Percentiles rank a stretch among this genome's conserved stretches.
Conservation (phyloP, 2,797 vertebrate genomes). For the Anniella stebbinsi region DNA sequence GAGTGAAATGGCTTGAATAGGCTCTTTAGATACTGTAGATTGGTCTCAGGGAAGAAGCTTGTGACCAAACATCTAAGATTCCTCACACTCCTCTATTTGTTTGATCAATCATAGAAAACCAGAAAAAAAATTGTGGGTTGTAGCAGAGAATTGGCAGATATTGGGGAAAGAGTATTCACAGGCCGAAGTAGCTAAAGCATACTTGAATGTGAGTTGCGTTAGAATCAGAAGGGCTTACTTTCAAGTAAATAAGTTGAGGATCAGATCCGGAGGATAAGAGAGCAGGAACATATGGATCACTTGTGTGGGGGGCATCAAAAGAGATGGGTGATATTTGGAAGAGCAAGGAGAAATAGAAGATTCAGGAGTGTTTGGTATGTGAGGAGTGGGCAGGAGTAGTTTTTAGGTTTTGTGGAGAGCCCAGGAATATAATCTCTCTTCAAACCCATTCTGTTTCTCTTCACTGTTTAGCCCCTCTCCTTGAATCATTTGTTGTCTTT, state of each 20-base stretch:
- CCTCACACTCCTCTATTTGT: background rate
- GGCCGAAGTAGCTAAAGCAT: background rate
- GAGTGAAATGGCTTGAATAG: slow-evolving; percentile 3
- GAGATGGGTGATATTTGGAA: background rate
- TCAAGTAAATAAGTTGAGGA: background rate
- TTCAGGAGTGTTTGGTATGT: background rate
- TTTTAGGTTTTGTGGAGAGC: background rate
- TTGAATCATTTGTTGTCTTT: slow-evolving; percentile 11
- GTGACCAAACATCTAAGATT: background rate
- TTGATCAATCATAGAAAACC: background rate
- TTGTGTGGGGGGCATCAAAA: background rate
- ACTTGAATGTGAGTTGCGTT: background rate
- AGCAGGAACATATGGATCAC: background rate
- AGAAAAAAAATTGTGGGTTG: background rate
- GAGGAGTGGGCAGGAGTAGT: background rate
- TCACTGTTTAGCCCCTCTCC: background rate
- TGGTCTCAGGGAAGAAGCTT: background rate
- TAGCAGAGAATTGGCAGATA: background rate
- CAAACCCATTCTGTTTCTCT: background rate
- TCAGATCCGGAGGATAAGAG: background rate
- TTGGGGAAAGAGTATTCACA: background rate
- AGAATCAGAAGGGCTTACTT: background rate
- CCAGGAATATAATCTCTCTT: background rate
- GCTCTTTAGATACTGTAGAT: background rate
- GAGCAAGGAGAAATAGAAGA: background rate